Evolutionary conservation across 2,888 invertebrate species (phyloP), one percentile per base, ranked within the genome.

Genomic region (Perdita meconis): DNA sequence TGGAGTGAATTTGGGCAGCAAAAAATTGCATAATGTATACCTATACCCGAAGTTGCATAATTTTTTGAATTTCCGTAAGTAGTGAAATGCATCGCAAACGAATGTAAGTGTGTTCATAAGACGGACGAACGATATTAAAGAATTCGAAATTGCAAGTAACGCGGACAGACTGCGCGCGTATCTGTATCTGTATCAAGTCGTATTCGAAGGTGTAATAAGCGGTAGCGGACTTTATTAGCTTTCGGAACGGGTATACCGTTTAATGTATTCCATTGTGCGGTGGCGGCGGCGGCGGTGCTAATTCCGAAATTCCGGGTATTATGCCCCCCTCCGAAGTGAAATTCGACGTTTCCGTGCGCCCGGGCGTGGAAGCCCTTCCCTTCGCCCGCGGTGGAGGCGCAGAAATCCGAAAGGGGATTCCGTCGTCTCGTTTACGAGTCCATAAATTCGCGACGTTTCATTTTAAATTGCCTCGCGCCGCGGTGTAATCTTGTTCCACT

Each of bases 211-310:
- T 82, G 87, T 86, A 87, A 87, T 86, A 88, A 88, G 86, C 87
- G 85, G 84, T 88, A 88, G 83, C 84, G 82, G 87, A 87, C 85
- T 86, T 89, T 89, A 89, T 89, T 88, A 88, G 88, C 88, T 86
- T 84, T 83, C 73, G 84, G 82, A 80, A 82, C 78, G 86, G 70
- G 82, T 74, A 81, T 81, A 83, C 85, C 85, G 85, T 87, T 88
- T 89, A 88, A 89, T 86, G 88, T 88, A 89, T 89, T 87, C 89
- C 84, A 88, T 89, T 89, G 87, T 89, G 86, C 82, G 84, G 82
- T 77, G 57, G 76, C 70, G 69, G 76, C 75, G 69, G 71, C 71
- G 78, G 75, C 78, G 65, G 83, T 84, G 82, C 87, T 87, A 86
- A 87, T 87, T 89, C 82, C 79, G 85, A 87, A 89, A 89, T 88